These are phyloP conservation scores for Blennius ocellaris DNA, from an alignment of 2,113 vertebrate species.

Conservation along the genomic window DNA sequence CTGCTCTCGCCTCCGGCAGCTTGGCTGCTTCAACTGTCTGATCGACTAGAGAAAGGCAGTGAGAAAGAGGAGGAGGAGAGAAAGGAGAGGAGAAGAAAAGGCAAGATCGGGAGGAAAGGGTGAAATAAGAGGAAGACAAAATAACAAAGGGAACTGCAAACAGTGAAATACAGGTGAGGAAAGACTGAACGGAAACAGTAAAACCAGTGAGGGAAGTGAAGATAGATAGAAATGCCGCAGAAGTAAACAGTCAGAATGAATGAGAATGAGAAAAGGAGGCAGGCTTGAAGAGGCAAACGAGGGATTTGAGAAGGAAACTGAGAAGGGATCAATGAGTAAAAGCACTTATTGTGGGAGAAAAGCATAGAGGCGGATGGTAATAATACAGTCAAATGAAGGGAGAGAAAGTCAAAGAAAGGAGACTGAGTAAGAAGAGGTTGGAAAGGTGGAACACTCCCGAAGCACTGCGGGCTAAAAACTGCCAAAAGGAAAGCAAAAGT, in stretches of 20 bases:
- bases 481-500: slow-evolving; percentile 20
- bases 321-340: slow-evolving; percentile 7
- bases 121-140: background rate
- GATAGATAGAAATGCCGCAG: background rate
- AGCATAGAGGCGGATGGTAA: slow-evolving; percentile 1
- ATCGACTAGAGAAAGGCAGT: slow-evolving; percentile 53
- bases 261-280: background rate
- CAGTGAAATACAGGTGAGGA: background rate
- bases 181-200: slow-evolving; percentile 8
- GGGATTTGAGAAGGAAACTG: slow-evolving; percentile 17
- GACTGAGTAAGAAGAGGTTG: slow-evolving; percentile 6
- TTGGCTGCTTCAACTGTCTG: slow-evolving; percentile 75
- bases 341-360: background rate
- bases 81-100: slow-evolving; percentile 16
- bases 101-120: slow-evolving; percentile 1
- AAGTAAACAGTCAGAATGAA: slow-evolving; percentile 14
- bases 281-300: background rate
- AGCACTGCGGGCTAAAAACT: background rate
- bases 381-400: background rate
- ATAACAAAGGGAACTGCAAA: background rate
- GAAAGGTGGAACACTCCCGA: slow-evolving; percentile 7
- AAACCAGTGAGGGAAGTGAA: background rate
- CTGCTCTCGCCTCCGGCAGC: slow-evolving; percentile 67
- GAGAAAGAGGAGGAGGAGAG: slow-evolving; percentile 37
- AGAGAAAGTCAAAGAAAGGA: slow-evolving; percentile 3